These are phyloP conservation scores for Tretioscincus oriximinensis DNA, from an alignment of 2,113 vertebrate genomes.

Conservation along the genomic window DNA sequence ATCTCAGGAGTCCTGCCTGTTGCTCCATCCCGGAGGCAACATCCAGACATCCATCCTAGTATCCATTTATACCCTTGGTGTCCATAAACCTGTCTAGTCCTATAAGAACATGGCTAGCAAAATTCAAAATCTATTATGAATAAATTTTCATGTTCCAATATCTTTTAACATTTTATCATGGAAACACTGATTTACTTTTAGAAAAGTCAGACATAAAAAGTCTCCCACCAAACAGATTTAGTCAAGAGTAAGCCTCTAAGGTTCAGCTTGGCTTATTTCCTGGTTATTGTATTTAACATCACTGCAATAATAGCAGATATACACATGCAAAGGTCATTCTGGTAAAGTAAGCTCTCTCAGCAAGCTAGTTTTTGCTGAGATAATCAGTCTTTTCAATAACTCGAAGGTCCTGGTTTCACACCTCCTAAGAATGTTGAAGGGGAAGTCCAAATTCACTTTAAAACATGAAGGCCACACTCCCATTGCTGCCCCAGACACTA, in stretches of 20 bases:
- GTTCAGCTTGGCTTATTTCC: not conserved
- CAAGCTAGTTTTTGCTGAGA: not conserved
- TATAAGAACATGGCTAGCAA: not conserved
- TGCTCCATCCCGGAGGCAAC: too few species aligned
- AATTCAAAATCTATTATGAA: not conserved
- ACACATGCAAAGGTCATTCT: not conserved
- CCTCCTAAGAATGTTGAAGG: too few species aligned
- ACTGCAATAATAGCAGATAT: not conserved
- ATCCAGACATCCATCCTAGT: too few species aligned
- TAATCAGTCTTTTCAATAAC: not conserved
- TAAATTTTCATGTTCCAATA: not conserved
- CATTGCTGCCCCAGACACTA: too few species aligned
- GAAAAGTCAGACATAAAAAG: not conserved
- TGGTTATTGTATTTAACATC: not conserved
- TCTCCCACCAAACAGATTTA: not conserved
- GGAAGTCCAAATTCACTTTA: too few species aligned
- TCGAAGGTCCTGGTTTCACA: too few species aligned
- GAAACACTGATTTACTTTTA: not conserved
- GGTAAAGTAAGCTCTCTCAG: not conserved
- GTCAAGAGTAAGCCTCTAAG: not conserved
- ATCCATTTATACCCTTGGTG: too few species aligned
- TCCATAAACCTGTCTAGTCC: too few species aligned
- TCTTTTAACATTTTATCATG: not conserved
- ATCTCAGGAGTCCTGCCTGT: too few species aligned
- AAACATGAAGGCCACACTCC: too few species aligned